These are phyloP conservation scores for Cyclophora punctaria DNA, from an alignment of 2,888 invertebrate genomes.

Conservation along the genomic window DNA sequence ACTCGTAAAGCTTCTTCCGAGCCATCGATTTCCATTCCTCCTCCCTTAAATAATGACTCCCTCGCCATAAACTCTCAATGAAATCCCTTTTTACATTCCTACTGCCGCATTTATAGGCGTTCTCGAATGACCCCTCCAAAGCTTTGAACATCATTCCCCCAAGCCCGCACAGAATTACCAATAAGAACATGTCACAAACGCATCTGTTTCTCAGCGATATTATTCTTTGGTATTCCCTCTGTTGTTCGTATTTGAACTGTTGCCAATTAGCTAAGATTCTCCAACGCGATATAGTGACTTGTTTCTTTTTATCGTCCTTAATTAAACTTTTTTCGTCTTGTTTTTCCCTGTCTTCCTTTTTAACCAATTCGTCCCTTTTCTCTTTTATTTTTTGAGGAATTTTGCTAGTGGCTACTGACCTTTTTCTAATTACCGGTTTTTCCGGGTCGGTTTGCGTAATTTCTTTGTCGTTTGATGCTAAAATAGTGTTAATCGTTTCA, in stretches of 20 bases:
- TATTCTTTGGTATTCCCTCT: slow-evolving; percentile 71
- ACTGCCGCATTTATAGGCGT: slow-evolving; percentile 90
- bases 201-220: slow-evolving; percentile 78
- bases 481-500: slow-evolving; percentile 38
- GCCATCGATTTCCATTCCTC: slow-evolving; percentile 94
- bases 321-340: not conserved
- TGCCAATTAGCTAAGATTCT: slow-evolving; percentile 71
- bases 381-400: slow-evolving; percentile 23
- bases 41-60: slow-evolving; percentile 87
- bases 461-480: slow-evolving; percentile 31
- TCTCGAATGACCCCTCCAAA: slow-evolving; percentile 89
- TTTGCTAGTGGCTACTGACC: slow-evolving; percentile 36
- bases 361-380: slow-evolving; percentile 32
- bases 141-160: slow-evolving; percentile 88
- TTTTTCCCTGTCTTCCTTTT: slow-evolving; percentile 18
- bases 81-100: slow-evolving; percentile 90
- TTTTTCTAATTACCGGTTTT: slow-evolving; percentile 46
- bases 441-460: slow-evolving; percentile 22
- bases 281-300: slow-evolving; percentile 47
- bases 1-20: slow-evolving; percentile 84
- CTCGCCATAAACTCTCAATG: slow-evolving; percentile 86
- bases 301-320: slow-evolving; percentile 34
- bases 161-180: slow-evolving; percentile 83
- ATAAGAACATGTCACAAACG: slow-evolving; percentile 78
- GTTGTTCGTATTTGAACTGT: slow-evolving; percentile 75